These are phyloP conservation scores for Falco biarmicus DNA, from an alignment of 2,797 vertebrate genomes.

Conservation along the genomic window DNA sequence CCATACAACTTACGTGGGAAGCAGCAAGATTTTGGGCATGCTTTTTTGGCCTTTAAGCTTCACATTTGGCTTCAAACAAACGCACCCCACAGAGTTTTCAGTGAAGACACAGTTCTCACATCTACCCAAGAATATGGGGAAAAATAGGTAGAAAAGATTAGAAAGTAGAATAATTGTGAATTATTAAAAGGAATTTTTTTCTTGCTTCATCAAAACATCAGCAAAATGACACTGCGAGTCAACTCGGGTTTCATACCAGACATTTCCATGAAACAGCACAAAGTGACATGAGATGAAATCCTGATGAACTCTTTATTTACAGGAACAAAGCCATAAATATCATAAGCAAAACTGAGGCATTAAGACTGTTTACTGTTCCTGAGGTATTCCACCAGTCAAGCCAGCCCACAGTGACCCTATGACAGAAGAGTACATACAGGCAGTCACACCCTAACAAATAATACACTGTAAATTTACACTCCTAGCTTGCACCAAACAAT, in stretches of 20 bases:
- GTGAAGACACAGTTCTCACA: not conserved
- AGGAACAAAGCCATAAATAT: not conserved
- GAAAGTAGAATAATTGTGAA: not conserved
- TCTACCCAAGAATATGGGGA: not conserved
- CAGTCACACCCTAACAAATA: not conserved
- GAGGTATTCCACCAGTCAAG: not conserved
- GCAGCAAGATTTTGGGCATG: not conserved
- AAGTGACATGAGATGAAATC: not conserved
- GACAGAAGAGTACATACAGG: not conserved
- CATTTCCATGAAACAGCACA: not conserved
- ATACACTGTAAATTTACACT: not conserved
- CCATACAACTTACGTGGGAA: not conserved
- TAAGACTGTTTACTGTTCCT: not conserved
- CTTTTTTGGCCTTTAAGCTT: not conserved
- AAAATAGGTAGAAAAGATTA: not conserved
- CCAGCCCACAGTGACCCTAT: fast-evolving
- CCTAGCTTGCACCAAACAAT: not conserved
- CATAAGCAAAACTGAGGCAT: not conserved
- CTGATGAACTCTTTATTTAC: not conserved
- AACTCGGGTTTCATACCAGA: not conserved
- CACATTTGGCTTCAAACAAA: not conserved
- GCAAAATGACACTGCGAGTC: not conserved
- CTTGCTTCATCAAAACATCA: not conserved
- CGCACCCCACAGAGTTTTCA: not conserved
- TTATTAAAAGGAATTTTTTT: not conserved